phyloP scores from a whole-genome alignment of 1,140 invertebrate species.

The Drosophila bocqueti region DNA sequence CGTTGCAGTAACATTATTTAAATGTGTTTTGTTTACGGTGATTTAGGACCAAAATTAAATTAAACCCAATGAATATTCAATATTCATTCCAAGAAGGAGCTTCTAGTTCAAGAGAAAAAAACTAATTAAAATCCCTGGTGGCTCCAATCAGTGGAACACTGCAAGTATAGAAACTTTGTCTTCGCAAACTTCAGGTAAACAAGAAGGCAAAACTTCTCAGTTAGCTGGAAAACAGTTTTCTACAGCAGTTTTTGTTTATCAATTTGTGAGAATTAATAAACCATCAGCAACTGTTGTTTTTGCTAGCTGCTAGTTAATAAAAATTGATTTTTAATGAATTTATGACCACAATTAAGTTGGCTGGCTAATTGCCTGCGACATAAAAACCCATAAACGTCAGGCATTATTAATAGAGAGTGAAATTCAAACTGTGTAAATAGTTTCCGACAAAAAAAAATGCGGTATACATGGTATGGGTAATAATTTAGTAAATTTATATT shows the following conservation, averaged over 20 bases:
- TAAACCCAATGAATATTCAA: neutral
- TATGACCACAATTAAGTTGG: constrained; percentile 23
- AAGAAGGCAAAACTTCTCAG: constrained; percentile 17
- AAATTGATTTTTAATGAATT: constrained; percentile 68
- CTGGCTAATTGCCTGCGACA: constrained; percentile 37
- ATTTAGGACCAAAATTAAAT: no score
- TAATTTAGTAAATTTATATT: neutral
- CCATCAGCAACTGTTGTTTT: neutral
- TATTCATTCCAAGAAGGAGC: neutral
- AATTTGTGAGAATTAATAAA: constrained; percentile 16
- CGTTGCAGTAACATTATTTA: neutral
- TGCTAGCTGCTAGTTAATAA: constrained; percentile 24
- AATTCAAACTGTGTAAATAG: neutral
- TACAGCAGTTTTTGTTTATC: neutral
- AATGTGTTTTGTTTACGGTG: neutral
- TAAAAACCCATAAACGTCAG: constrained; percentile 16
- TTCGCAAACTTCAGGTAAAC: constrained; percentile 20
- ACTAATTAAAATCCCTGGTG: constrained; percentile 16
- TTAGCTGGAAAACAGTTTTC: constrained; percentile 20
- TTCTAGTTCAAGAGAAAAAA: neutral
- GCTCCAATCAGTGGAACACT: neutral
- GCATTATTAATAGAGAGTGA: constrained; percentile 7
- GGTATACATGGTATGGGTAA: constrained; percentile 4
- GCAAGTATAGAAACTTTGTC: constrained; percentile 10
- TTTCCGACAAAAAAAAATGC: neutral